Evolutionary conservation across 35 echinoderm and acorn worm species (phyloP).

Genomic region (Apostichopus parvimensis): DNA sequence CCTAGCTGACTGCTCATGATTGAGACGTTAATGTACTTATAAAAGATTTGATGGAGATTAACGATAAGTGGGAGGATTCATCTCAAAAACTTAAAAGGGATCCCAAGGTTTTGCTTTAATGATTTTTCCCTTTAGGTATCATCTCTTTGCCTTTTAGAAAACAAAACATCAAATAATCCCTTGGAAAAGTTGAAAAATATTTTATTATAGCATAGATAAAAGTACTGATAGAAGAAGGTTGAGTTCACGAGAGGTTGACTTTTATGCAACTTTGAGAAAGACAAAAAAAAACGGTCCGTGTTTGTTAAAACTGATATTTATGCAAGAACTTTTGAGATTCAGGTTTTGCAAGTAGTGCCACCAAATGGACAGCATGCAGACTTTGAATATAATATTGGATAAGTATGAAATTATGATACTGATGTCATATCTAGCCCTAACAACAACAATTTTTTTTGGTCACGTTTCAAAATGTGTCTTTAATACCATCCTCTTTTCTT

Average conservation of each 20-base stretch:
- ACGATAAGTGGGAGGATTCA: background rate
- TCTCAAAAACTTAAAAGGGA: background rate
- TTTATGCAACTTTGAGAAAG: too few relatives aligned
- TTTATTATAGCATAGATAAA: background rate
- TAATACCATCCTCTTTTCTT: too few relatives aligned
- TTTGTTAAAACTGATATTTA: too few relatives aligned
- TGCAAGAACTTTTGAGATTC: too few relatives aligned
- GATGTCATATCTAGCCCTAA: too few relatives aligned
- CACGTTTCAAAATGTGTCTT: too few relatives aligned
- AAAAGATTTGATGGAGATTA: slow-evolving; percentile 2
- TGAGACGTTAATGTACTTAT: slow-evolving; percentile 5
- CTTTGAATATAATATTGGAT: too few relatives aligned
- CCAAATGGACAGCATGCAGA: too few relatives aligned
- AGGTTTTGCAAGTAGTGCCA: too few relatives aligned
- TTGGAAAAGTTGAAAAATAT: background rate
- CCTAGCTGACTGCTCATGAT: background rate
- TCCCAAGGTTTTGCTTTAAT: background rate
- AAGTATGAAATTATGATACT: too few relatives aligned
- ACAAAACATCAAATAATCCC: background rate
- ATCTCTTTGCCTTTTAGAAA: slow-evolving; percentile 5
- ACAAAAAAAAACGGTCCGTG: too few relatives aligned
- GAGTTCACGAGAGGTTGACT: background rate
- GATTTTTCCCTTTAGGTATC: slow-evolving; percentile 6
- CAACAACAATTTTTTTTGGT: too few relatives aligned
- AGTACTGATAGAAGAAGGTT: background rate